Evolutionary conservation across 1,140 invertebrate species (phyloP).

Genomic region (Andrena cerasifolii): DNA sequence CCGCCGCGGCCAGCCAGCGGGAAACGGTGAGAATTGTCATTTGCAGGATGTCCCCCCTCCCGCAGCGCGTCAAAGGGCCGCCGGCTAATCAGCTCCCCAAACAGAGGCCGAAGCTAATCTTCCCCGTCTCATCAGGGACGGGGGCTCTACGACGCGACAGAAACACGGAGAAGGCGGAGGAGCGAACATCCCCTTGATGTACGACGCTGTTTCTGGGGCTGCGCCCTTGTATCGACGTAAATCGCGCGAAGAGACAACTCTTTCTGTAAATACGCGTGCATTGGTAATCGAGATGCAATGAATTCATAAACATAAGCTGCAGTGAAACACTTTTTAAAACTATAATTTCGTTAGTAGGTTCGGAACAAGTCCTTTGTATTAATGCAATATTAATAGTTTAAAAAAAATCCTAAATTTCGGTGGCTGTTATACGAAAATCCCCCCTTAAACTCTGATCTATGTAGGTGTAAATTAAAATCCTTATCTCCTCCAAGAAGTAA

Average conservation of each 20-base stretch:
- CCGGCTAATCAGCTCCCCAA: conserved; percentile 70
- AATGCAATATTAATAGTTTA: too few relatives aligned
- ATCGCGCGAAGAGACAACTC: conserved; percentile 2
- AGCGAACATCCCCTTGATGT: conserved; percentile 48
- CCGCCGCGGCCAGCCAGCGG: conserved; percentile 24
- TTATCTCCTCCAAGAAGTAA: too few relatives aligned
- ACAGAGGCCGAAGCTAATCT: conserved; percentile 67
- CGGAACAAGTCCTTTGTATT: too few relatives aligned
- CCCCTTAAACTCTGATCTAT: too few relatives aligned
- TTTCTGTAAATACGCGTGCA: not conserved
- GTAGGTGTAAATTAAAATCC: too few relatives aligned
- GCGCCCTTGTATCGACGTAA: not conserved
- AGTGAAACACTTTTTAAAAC: too few relatives aligned
- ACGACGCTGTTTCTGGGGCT: conserved; percentile 12
- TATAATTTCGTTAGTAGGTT: too few relatives aligned
- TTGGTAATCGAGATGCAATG: too few relatives aligned
- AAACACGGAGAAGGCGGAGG: conserved; percentile 23
- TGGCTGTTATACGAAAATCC: too few relatives aligned
- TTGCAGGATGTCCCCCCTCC: conserved; percentile 39
- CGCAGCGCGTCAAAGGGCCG: conserved; percentile 54
- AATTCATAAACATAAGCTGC: too few relatives aligned
- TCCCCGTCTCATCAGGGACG: conserved; percentile 64
- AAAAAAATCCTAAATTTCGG: too few relatives aligned
- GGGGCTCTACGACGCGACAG: not conserved
- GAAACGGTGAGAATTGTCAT: conserved; percentile 56